Evolutionary conservation across 2,797 vertebrate species (phyloP).

Genomic region (Cyprinodon diabolis): DNA sequence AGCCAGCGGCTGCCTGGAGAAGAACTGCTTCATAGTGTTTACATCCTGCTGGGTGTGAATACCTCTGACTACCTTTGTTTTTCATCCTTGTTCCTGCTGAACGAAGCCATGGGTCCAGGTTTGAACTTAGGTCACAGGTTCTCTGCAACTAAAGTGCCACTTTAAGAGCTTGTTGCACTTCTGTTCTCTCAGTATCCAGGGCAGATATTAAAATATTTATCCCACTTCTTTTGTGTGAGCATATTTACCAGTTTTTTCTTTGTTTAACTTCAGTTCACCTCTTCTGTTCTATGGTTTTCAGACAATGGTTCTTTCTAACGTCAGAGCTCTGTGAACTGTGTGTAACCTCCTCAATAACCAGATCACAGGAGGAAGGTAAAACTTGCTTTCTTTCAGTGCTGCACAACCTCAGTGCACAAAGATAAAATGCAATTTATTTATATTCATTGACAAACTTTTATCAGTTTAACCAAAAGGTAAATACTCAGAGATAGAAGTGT

Average conservation of each 20-base stretch:
- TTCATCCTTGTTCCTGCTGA: constrained; percentile 68
- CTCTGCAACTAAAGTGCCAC: constrained; percentile 24
- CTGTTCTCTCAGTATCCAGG: background rate
- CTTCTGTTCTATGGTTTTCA: constrained; percentile 6
- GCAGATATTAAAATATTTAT: constrained; percentile 12
- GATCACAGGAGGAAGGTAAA: background rate
- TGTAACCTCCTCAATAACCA: constrained; percentile 9
- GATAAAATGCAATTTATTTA: background rate
- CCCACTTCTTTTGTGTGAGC: constrained; percentile 10
- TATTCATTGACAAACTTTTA: background rate
- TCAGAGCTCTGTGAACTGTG: constrained; percentile 1
- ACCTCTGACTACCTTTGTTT: constrained; percentile 55
- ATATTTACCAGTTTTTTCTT: constrained; percentile 19
- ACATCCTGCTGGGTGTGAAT: constrained; percentile 41
- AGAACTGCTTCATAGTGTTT: constrained; percentile 42
- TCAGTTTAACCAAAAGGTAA: background rate
- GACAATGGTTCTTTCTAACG: constrained; percentile 25
- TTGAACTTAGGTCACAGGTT: constrained; percentile 32
- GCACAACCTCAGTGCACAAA: constrained; percentile 9
- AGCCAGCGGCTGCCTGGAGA: constrained; percentile 57
- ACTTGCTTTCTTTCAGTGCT: constrained; percentile 18
- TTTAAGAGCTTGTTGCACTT: constrained; percentile 11
- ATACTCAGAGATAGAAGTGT: background rate
- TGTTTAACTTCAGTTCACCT: constrained; percentile 4
- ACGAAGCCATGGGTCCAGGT: constrained; percentile 32